Percentiles rank a stretch among this genome's conserved stretches.
phyloP scores from a whole-genome alignment of 2,888 invertebrate species.

The Thymelicus lineola region DNA sequence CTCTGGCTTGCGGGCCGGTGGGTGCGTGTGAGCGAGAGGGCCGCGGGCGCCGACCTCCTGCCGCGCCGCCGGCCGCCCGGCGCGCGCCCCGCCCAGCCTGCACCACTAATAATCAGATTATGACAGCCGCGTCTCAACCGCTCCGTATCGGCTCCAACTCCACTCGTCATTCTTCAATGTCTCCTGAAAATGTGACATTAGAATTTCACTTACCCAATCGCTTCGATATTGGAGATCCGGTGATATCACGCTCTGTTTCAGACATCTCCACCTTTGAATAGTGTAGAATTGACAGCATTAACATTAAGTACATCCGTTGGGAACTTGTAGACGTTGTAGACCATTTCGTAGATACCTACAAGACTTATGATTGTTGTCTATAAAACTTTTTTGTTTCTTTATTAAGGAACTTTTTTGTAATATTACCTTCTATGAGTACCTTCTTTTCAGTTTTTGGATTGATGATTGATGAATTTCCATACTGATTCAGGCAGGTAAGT shows the following conservation, averaged over 20 bases:
- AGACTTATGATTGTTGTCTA: background rate
- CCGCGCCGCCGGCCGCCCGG: constrained; percentile 76
- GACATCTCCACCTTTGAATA: constrained; percentile 1
- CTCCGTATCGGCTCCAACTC: constrained; percentile 57
- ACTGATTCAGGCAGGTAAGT: too few species aligned
- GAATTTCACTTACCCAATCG: constrained; percentile 51
- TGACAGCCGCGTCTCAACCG: constrained; percentile 76
- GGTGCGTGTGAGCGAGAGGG: constrained; percentile 63
- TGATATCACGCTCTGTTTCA: constrained; percentile 32
- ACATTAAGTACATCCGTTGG: background rate
- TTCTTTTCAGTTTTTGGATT: too few species aligned
- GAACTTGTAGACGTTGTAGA: background rate
- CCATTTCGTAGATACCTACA: too few species aligned
- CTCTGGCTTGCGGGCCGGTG: constrained; percentile 46
- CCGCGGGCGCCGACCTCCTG: constrained; percentile 83
- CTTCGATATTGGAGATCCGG: constrained; percentile 41
- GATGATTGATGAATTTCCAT: too few species aligned
- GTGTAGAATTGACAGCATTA: constrained; percentile 1
- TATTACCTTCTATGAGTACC: too few species aligned
- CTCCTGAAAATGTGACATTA: constrained; percentile 65
- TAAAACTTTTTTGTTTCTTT: too few species aligned
- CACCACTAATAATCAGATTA: constrained; percentile 83
- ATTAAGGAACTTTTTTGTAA: too few species aligned
- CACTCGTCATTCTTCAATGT: constrained; percentile 71
- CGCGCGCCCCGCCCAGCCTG: constrained; percentile 76